These are phyloP conservation scores for Gerris lacustris DNA, from an alignment of 2,888 invertebrate species.

Conservation along the genomic window DNA sequence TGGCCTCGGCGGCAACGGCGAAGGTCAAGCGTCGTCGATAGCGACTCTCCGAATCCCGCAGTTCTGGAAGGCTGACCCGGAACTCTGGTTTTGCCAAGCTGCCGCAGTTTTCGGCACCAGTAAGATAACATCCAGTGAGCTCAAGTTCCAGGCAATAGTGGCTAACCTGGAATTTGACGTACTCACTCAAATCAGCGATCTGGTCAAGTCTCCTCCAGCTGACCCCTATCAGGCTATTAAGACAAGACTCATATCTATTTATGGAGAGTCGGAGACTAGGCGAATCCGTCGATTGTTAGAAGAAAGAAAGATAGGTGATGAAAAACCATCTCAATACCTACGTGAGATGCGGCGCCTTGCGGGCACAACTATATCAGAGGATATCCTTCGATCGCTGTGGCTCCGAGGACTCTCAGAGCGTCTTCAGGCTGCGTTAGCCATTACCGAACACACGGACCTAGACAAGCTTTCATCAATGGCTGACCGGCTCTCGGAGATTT, in stretches of 20 bases:
- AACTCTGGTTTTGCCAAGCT: neutral
- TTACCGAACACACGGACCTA: no score
- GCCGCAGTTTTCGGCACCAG: neutral
- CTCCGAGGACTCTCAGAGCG: neutral
- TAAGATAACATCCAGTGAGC: neutral
- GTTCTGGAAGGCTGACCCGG: conserved; percentile 6
- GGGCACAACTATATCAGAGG: neutral
- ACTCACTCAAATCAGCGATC: neutral
- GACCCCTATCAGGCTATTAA: neutral
- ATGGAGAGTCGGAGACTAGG: conserved; percentile 9
- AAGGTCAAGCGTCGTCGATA: no score
- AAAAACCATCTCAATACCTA: conserved; percentile 1
- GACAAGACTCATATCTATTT: neutral
- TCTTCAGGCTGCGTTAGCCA: conserved; percentile 5
- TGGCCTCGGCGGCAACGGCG: no score
- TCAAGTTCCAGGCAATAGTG: conserved; percentile 3
- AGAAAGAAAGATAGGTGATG: neutral
- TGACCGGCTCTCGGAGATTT: no score
- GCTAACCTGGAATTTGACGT: neutral
- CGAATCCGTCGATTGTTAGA: conserved; percentile 25
- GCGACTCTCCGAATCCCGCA: neutral
- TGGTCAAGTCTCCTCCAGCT: neutral
- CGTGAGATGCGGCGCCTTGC: neutral
- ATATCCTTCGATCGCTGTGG: neutral
- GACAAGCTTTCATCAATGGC: no score